phyloP scores from a whole-genome alignment of 2,888 invertebrate species.

The Macroteleia sp. region DNA sequence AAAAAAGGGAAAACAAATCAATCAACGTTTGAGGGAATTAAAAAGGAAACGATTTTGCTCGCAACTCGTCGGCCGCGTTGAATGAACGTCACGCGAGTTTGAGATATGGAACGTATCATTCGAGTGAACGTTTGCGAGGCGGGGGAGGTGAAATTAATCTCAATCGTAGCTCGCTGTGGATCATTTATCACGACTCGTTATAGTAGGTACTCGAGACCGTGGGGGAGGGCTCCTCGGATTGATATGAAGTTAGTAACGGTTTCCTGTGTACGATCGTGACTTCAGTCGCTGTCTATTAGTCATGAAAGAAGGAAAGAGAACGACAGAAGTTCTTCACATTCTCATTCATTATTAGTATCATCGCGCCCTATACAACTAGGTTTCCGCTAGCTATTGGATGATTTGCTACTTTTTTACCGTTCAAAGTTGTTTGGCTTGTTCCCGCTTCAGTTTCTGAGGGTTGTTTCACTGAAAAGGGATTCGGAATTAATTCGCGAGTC shows the following conservation, averaged over 20 bases:
- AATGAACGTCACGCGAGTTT: slow-evolving; percentile 51
- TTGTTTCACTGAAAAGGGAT: slow-evolving; percentile 39
- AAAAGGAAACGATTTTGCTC: slow-evolving; percentile 21
- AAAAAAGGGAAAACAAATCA: too few species aligned
- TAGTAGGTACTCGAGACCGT: slow-evolving; percentile 65
- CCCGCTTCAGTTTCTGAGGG: not conserved
- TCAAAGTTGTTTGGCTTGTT: not conserved
- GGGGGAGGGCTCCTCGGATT: slow-evolving; percentile 72
- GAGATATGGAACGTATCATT: slow-evolving; percentile 66
- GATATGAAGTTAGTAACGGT: slow-evolving; percentile 80
- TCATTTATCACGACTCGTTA: slow-evolving; percentile 83
- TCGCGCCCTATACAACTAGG: not conserved
- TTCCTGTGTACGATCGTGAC: slow-evolving; percentile 78
- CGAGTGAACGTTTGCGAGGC: slow-evolving; percentile 58
- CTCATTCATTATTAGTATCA: slow-evolving; percentile 19
- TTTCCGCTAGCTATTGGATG: not conserved
- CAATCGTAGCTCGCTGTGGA: slow-evolving; percentile 75
- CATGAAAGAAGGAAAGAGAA: slow-evolving; percentile 61
- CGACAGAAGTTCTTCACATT: not conserved
- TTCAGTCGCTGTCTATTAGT: slow-evolving; percentile 78
- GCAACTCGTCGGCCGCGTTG: not conserved
- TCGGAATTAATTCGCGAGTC: slow-evolving; percentile 72
- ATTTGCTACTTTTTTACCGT: slow-evolving; percentile 1
- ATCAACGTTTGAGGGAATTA: slow-evolving; percentile 8
- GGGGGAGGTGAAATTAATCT: slow-evolving; percentile 80